Evolutionary conservation across 2,888 invertebrate species (phyloP).

Genomic region (Pyrocoelia pectoralis): DNA sequence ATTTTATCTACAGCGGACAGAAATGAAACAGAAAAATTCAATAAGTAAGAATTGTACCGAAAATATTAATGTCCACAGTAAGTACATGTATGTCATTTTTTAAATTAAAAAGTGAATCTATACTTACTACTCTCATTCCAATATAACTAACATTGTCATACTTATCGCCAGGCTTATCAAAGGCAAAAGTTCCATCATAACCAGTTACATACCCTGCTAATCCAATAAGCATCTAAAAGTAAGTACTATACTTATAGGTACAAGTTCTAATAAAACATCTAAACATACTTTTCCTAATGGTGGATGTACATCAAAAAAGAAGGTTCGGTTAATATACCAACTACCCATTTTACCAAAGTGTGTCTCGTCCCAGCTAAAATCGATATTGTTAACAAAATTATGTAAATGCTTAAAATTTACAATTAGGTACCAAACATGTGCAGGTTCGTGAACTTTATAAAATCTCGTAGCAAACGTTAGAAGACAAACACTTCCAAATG

Average conservation of each 20-base stretch:
- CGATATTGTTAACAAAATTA: background rate
- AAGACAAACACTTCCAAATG: slow-evolving; percentile 70
- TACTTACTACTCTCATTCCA: slow-evolving; percentile 90
- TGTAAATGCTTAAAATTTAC: background rate
- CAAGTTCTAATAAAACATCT: slow-evolving; percentile 4
- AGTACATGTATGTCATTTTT: too few species aligned
- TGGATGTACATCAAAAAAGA: slow-evolving; percentile 98
- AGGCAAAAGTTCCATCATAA: slow-evolving; percentile 93
- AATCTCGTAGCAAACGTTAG: slow-evolving; percentile 80
- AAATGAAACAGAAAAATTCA: too few species aligned
- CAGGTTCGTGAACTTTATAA: slow-evolving; percentile 89
- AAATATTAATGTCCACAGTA: too few species aligned
- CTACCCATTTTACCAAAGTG: slow-evolving; percentile 99
- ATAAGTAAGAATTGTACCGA: too few species aligned
- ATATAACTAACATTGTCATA: slow-evolving; percentile 88
- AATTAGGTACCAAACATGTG: slow-evolving; percentile 91
- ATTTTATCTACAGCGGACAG: too few species aligned
- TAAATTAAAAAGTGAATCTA: background rate
- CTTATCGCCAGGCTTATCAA: slow-evolving; percentile 95
- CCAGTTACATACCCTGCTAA: slow-evolving; percentile 91
- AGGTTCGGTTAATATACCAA: slow-evolving; percentile 97
- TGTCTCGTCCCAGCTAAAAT: slow-evolving; percentile 92
- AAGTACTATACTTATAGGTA: background rate
- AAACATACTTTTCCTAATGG: slow-evolving; percentile 88
- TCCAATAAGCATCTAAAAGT: slow-evolving; percentile 89